Conservation (phyloP, 2,113 vertebrate species). For the Tenrec ecaudatus region DNA sequence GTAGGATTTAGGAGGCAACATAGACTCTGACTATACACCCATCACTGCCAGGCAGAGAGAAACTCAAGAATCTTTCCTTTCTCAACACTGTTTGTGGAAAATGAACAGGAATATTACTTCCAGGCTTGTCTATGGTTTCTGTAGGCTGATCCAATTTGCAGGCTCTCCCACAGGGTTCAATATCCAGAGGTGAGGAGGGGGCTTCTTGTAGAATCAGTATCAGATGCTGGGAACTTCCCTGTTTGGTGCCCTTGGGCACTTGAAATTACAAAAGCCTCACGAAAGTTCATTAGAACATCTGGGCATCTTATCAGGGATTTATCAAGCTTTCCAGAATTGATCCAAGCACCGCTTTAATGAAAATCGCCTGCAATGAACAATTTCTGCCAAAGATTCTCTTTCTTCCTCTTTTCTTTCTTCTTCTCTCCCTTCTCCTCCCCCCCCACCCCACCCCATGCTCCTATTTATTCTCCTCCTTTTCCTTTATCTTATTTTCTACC, state of each 20-base stretch:
- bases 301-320: conserved; percentile 88
- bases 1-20: not conserved
- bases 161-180: conserved; percentile 80
- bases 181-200: conserved; percentile 76
- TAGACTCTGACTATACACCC: not conserved
- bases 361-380: conserved; percentile 85
- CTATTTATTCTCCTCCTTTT: not conserved
- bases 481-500: not conserved
- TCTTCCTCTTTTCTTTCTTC: not conserved
- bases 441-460: not conserved
- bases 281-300: conserved; percentile 88
- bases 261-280: conserved; percentile 82
- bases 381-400: conserved; percentile 71
- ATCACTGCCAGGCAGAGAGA: not conserved
- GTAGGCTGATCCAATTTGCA: conserved; percentile 80
- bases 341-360: conserved; percentile 85
- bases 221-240: conserved; percentile 84
- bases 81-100: conserved; percentile 63
- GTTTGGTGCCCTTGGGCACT: conserved; percentile 82
- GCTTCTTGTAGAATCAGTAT: conserved; percentile 84
- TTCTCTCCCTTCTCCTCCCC: not conserved
- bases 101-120: conserved; percentile 82
- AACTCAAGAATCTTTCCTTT: conserved; percentile 68
- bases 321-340: conserved; percentile 85
- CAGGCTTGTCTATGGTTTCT: conserved; percentile 80